phyloP scores from a whole-genome alignment of 2,113 vertebrate species.

The Gymnogyps californianus region DNA sequence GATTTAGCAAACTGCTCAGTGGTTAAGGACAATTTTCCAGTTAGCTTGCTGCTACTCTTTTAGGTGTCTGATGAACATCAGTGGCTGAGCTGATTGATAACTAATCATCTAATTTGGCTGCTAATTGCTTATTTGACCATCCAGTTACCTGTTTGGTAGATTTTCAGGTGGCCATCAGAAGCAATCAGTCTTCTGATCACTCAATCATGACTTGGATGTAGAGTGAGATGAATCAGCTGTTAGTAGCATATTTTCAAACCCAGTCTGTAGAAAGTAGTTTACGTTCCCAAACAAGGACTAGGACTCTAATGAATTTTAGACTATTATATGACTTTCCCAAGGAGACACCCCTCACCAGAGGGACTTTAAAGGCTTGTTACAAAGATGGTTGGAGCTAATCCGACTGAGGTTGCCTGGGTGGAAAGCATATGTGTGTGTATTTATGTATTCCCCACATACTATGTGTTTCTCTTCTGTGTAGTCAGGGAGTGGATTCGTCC shows the following conservation, averaged over 20 bases:
- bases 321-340: not conserved
- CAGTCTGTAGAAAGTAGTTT: not conserved
- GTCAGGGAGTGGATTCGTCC: not conserved
- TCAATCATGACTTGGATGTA: not conserved
- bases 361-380: not conserved
- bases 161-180: not conserved
- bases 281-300: not conserved
- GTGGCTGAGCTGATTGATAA: not conserved
- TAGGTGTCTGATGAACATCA: not conserved
- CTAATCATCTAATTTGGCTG: not conserved
- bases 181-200: not conserved
- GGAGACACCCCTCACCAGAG: slow-evolving; percentile 5
- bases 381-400: not conserved
- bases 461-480: slow-evolving; percentile 16
- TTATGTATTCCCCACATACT: not conserved
- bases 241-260: not conserved
- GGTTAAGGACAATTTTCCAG: not conserved
- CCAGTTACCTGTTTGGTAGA: not conserved
- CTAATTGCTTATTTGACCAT: not conserved
- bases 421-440: not conserved
- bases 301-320: not conserved
- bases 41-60: not conserved
- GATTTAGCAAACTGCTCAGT: not conserved
- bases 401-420: not conserved
- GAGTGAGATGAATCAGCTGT: not conserved